A percentile compares a stretch with the other conserved stretches of the same genome.
Evolutionary conservation across 2,113 vertebrate genomes (phyloP).

Genomic region (Toxotes jaculatrix): DNA sequence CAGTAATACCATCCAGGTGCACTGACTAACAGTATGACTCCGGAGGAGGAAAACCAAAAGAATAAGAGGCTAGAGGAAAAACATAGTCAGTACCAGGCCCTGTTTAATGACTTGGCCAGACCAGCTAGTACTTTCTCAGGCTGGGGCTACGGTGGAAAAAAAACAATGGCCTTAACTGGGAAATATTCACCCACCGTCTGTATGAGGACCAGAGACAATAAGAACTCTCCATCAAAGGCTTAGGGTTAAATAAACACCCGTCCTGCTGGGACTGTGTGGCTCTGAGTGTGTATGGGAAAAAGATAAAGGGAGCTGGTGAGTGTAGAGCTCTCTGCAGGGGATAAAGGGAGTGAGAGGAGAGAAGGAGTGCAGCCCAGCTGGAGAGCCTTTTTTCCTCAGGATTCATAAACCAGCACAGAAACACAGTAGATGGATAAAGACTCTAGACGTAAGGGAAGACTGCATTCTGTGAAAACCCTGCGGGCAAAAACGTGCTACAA

Average conservation of each 20-base stretch:
- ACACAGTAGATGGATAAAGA: neutral
- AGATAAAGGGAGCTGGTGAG: conserved; percentile 28
- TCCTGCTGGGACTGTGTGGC: conserved; percentile 50
- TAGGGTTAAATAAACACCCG: conserved; percentile 63
- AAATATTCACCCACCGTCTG: conserved; percentile 48
- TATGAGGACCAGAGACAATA: conserved; percentile 56
- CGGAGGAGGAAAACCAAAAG: conserved; percentile 30
- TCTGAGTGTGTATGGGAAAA: conserved; percentile 34
- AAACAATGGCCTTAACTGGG: conserved; percentile 65
- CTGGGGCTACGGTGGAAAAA: conserved; percentile 27
- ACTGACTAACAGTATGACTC: conserved; percentile 10
- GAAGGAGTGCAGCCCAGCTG: neutral
- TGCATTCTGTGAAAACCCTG: neutral
- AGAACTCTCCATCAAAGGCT: conserved; percentile 58
- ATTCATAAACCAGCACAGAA: neutral
- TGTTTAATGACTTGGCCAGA: conserved; percentile 62
- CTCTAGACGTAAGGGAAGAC: neutral
- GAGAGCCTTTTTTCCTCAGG: neutral
- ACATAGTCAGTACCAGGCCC: conserved; percentile 18
- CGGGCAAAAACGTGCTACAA: neutral
- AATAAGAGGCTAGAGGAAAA: conserved; percentile 37
- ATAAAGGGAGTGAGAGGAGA: conserved; percentile 10
- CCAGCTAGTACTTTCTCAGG: conserved; percentile 26
- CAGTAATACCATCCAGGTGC: conserved; percentile 34
- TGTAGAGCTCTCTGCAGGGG: conserved; percentile 18